Base-by-base conservation (phyloP, 1,140 invertebrate genomes). In the Drosophila parvula region DNA sequence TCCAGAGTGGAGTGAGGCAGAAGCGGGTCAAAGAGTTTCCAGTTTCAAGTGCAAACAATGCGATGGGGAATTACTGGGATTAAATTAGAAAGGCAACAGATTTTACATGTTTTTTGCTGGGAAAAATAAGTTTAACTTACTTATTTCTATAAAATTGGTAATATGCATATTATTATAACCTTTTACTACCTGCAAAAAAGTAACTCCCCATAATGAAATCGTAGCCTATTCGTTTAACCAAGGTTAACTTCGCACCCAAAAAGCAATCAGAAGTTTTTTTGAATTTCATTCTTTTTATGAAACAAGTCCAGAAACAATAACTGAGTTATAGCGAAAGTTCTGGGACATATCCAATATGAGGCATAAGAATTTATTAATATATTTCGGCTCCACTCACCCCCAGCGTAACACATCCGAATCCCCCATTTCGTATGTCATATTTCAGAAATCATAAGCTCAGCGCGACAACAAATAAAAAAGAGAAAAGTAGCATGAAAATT, bases 381-480 rank as follows among this genome's bases (percentile, higher is more conserved):
- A 85, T 86, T 86, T 86, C 44, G 62, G 36, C 60, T 75, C 56
- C 77, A 36, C 65, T 57, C 65, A 79, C 73, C 82, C 64, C 51
- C 47, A 16, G 22, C 43, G 63, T 38, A 65, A 78, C 60, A 60
- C 40, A 38, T 36, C 47, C 51, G n/a, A 56, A 27, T 48, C 51
- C 50, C 64, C 50, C 38, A 59, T 41, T 78, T 78, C 75, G 68
- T 41, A 55, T 74, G 85, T 89, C 85, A 79, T 89, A 89, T 89
- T 85, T 89, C 85, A 89, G 85, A 90, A 89, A 89, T 89, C 85
- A 89, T 89, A 89, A 89, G 85, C 85, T 89, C 61, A 58, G 48
- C 85, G 80, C 85, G 81, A 90, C 82, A 90, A 81, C 78, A 90
- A 84, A 85, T 84, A 84, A 89, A 75, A 74, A 79, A 89, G 70